These are phyloP conservation scores for Stenoptilia bipunctidactyla DNA, from an alignment of 2,888 invertebrate genomes.

Conservation along the genomic window DNA sequence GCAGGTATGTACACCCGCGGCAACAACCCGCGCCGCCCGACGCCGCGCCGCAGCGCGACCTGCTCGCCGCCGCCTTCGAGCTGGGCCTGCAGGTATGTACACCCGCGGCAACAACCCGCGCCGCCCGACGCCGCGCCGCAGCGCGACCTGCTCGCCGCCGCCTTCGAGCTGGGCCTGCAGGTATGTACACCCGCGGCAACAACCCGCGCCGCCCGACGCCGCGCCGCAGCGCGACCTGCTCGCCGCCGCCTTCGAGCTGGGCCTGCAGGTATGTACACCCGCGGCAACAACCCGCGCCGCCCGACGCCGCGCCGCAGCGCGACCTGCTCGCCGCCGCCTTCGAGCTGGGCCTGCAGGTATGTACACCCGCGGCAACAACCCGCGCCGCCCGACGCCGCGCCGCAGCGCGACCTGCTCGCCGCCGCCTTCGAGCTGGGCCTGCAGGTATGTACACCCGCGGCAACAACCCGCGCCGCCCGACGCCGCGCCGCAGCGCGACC, in stretches of 20 bases:
- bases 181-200: background rate
- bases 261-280: background rate
- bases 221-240: background rate
- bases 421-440: background rate
- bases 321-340: background rate
- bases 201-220: background rate
- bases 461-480: background rate
- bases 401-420: background rate
- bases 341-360: background rate
- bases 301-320: background rate
- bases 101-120: background rate
- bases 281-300: background rate
- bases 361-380: background rate
- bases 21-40: background rate
- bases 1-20: slow-evolving; percentile 48
- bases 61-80: background rate
- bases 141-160: background rate
- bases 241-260: background rate
- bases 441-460: background rate
- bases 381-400: background rate
- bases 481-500: background rate
- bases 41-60: background rate
- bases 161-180: background rate
- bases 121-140: background rate
- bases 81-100: background rate